Evolutionary conservation across 2,888 invertebrate species (phyloP), one percentile per base, ranked within the genome.

Genomic region (Sipha maydis): DNA sequence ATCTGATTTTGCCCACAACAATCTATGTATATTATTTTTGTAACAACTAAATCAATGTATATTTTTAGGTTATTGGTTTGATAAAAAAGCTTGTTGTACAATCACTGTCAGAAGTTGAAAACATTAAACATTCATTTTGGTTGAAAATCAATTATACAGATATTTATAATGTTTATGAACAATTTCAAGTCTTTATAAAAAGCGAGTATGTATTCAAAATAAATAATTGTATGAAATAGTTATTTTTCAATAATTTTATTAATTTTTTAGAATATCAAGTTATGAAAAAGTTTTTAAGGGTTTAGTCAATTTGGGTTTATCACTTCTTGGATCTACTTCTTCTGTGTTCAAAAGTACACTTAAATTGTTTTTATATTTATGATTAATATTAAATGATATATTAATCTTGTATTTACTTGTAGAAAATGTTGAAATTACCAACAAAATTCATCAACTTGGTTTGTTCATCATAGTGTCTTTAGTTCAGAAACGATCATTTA

Each of bases 401-500:
- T 34, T 85, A 21, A 9, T 56, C 21, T 77, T 85, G 3, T 71
- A 31, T 56, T 80, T 25, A 21, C 8, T 83, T 2, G 92, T 92
- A 89, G 91, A 92, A 56, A 92, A 92, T 17, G 91, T 92, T 1
- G 90, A 91, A 76, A 90, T 92, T 17, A 92, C 91, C 28, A 92
- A 92, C 89, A 90, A 90, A 83, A 92, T 93, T 25, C 93, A 93
- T 92, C 90, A 91, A 25, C 91, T 94, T 89, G 95, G 95, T 0
- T 93, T 92, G 34, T 92, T 93, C 89, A 94, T 95, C 90, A 91
- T 95, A 9, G 92, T 93, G 69, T 94, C 93, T 91, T 92, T 95
- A 78, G 93, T 94, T 82, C 93, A 93, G 88, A 93, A 93, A 90
- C 93, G 94, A 90, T 92, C 93, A 41, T 90, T 90, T 69, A 90